Percentiles rank a stretch among this genome's conserved stretches.
Evolutionary conservation across 1,140 invertebrate genomes (phyloP).

Genomic region (Euglossa dilemma): DNA sequence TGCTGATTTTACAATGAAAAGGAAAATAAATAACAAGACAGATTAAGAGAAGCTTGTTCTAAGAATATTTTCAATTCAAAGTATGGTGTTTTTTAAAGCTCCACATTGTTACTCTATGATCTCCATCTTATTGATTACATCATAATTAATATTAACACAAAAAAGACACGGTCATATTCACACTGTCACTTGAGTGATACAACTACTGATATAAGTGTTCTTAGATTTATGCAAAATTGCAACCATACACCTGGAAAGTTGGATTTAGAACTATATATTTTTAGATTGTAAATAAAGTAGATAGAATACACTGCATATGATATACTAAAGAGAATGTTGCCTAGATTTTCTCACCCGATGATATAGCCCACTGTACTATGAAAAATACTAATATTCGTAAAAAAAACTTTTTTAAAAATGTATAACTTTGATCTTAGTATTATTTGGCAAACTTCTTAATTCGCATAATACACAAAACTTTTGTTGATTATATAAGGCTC

Average conservation of each 20-base stretch:
- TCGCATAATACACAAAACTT: constrained; percentile 31
- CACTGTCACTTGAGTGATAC: constrained; percentile 34
- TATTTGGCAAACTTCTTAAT: constrained; percentile 17
- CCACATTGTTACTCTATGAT: constrained; percentile 49
- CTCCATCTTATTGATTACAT: constrained; percentile 52
- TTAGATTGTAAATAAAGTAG: constrained; percentile 75
- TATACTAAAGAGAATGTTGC: constrained; percentile 53
- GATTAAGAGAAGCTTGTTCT: constrained; percentile 30
- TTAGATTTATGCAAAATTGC: constrained; percentile 61
- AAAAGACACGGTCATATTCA: constrained; percentile 50
- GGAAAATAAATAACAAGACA: not conserved
- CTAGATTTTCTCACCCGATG: constrained; percentile 63
- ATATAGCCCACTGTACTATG: constrained; percentile 24
- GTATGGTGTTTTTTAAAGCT: constrained; percentile 36
- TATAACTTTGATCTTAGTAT: constrained; percentile 9
- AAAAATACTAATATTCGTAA: not conserved
- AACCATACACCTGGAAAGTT: constrained; percentile 40
- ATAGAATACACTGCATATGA: constrained; percentile 66
- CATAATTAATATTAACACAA: constrained; percentile 47
- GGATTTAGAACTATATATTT: constrained; percentile 69
- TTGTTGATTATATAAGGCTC: constrained; percentile 36
- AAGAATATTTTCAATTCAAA: constrained; percentile 25
- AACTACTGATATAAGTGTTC: constrained; percentile 63
- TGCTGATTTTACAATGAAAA: constrained; percentile 51
- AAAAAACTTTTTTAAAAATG: not conserved